Conservation (phyloP, 2,797 vertebrate genomes). For the Oreonectes daqikongensis region DNA sequence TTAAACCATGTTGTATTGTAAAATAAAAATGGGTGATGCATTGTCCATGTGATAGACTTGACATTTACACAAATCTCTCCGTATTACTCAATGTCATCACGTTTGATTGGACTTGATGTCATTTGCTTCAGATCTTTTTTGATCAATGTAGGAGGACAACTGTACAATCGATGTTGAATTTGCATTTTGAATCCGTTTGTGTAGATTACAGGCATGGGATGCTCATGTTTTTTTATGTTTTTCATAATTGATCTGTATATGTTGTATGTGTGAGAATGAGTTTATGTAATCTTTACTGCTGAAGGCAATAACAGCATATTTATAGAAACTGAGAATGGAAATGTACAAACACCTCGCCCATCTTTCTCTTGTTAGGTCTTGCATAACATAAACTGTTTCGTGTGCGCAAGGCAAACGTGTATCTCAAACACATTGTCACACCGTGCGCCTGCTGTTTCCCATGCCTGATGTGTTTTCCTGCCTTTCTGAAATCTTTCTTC, state of each 20-base stretch:
- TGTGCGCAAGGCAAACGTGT: neutral
- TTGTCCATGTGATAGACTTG: constrained; percentile 27
- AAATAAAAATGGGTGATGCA: constrained; percentile 20
- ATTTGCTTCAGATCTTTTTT: neutral
- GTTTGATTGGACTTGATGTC: constrained; percentile 15
- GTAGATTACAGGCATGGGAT: constrained; percentile 1
- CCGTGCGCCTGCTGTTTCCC: neutral
- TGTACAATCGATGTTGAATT: neutral
- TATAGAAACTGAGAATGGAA: constrained; percentile 1
- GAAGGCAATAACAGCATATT: neutral
- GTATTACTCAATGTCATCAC: constrained; percentile 41
- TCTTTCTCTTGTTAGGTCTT: constrained; percentile 4
- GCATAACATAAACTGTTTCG: constrained; percentile 5
- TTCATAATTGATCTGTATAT: neutral
- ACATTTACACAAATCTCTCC: constrained; percentile 39
- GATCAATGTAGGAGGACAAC: neutral
- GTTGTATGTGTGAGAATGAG: neutral
- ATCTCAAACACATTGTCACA: neutral
- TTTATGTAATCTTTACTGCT: neutral
- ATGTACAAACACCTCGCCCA: neutral
- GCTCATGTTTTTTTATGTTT: neutral
- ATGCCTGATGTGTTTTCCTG: constrained; percentile 2
- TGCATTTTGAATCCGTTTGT: neutral
- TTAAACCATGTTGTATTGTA: neutral
- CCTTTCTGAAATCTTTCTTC: constrained; percentile 16